phyloP scores from a whole-genome alignment of 2,113 vertebrate species.

The Brachypodius melanocephalos region DNA sequence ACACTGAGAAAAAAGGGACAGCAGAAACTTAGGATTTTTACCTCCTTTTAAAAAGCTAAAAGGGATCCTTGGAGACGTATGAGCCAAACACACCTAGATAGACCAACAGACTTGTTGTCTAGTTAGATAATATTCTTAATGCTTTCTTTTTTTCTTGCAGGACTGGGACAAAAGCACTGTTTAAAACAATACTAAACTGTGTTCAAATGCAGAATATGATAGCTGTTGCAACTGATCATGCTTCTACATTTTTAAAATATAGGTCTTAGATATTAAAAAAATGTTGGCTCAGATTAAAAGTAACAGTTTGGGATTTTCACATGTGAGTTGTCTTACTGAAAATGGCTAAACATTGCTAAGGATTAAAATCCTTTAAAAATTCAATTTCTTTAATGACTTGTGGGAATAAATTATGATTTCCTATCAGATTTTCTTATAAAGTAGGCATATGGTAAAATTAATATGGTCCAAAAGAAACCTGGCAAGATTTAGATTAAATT shows the following conservation, averaged over 20 bases:
- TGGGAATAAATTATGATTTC: neutral
- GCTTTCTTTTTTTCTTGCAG: neutral
- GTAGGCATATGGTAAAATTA: neutral
- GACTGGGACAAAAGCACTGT: neutral
- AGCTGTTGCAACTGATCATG: neutral
- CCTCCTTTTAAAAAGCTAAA: neutral
- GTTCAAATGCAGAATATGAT: neutral
- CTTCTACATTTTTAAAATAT: neutral
- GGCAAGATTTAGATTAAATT: neutral
- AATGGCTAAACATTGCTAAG: neutral
- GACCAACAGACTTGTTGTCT: neutral
- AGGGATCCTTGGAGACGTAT: neutral
- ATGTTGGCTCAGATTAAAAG: neutral
- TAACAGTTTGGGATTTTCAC: neutral
- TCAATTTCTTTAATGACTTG: neutral
- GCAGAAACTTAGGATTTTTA: neutral
- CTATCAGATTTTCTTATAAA: neutral
- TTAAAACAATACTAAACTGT: neutral
- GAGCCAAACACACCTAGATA: rapidly evolving
- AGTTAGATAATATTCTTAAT: neutral
- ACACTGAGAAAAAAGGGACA: neutral
- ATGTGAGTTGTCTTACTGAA: neutral
- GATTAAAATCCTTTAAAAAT: neutral
- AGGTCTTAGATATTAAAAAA: neutral
- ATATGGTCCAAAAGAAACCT: neutral